phyloP scores from a whole-genome alignment of 2,797 vertebrate species.

The Crocodylus rhombifer region DNA sequence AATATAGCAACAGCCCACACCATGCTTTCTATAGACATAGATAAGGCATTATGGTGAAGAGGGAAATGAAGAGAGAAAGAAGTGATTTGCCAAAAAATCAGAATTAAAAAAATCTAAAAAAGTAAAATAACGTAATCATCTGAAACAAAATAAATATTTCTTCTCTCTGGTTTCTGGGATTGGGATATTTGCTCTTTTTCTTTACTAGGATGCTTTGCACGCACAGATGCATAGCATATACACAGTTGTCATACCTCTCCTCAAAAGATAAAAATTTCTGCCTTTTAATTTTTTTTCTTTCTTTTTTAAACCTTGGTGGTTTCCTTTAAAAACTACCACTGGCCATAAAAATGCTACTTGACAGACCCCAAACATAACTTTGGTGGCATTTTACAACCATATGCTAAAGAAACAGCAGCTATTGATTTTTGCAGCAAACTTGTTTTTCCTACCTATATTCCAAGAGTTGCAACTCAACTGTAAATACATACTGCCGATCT shows the following conservation, averaged over 20 bases:
- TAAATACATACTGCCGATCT: neutral
- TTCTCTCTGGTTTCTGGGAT: neutral
- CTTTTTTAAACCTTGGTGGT: neutral
- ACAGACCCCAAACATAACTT: neutral
- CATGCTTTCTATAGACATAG: neutral
- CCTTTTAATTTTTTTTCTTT: neutral
- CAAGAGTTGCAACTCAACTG: neutral
- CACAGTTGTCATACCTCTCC: neutral
- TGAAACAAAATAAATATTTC: neutral
- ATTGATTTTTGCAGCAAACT: neutral
- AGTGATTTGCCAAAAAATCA: neutral
- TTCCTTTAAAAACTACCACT: neutral
- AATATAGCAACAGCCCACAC: neutral
- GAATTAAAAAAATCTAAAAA: neutral
- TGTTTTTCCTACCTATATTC: neutral
- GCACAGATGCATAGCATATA: neutral
- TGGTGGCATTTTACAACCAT: too few species aligned
- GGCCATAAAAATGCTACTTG: neutral
- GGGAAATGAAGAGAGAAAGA: neutral
- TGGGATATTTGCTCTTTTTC: neutral
- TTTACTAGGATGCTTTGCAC: neutral
- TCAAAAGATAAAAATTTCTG: neutral
- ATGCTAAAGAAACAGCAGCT: neutral
- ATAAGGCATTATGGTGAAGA: neutral
- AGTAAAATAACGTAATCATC: neutral